Evolutionary conservation across 2,797 vertebrate genomes (phyloP), one percentile per base, ranked within the genome.

Genomic region (Hapalemur alaotrensis): DNA sequence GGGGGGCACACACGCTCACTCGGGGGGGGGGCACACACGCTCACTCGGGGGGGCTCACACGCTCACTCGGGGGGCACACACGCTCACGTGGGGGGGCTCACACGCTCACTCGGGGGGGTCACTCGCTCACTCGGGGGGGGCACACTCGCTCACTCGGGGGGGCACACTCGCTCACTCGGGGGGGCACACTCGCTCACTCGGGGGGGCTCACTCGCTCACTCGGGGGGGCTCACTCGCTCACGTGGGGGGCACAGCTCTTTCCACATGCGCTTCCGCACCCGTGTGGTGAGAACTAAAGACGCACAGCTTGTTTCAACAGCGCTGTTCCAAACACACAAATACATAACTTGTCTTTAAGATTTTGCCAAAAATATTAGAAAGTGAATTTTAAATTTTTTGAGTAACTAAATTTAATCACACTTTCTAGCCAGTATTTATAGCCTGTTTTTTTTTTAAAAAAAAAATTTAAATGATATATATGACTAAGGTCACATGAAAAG

Each of bases 121-220:
- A 38, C n/a, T n/a, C n/a, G 20, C 3, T 9, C 3, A 43, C 1
- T 9, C 43, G 5, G 41, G 41, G 41, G 43, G 38, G 7, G n/a
- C 15, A 9, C 41, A n/a, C 5, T 18, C 8, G 25, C 3, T 9
- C 3, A 46, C 2, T 2, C 0, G 43, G 43, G 43, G 0, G 54
- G n/a, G 41, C 41, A 41, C 41, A 28, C 5, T 18, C 8, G 20
- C 3, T 9, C 3, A 43, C 7, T 2, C 43, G 1, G 43, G 43
- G 43, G 48, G 38, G 7, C 15, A 9, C 41, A 28, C 5, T 18
- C 6, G 25, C 3, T 9, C 3, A 43, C 43, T 9, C 43, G 7
- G 7, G 7, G 43, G 43, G 7, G 43, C 43, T 2, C 38, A 38
- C 5, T 18, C 6, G 25, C 3, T 9, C 3, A 43, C 43, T 9